These are phyloP conservation scores for Myotis findleyi DNA, from an alignment of 2,797 vertebrate genomes.

Conservation along the genomic window DNA sequence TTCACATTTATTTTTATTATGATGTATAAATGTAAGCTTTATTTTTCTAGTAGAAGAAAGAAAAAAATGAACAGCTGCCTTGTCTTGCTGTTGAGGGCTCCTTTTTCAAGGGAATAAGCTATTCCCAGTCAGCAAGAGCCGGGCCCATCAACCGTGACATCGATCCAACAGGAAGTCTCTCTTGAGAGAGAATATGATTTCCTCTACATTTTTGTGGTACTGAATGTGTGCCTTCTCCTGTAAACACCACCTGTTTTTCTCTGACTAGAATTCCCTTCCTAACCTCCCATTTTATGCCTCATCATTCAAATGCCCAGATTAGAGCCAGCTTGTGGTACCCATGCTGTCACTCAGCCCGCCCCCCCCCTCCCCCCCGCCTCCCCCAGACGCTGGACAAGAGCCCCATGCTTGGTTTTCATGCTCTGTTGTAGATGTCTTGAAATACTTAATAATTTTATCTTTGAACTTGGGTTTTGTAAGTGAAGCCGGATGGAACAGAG, in stretches of 20 bases:
- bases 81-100: background rate
- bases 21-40: constrained; percentile 20
- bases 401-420: background rate
- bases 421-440: background rate
- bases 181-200: background rate
- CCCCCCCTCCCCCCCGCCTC: no score
- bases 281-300: background rate
- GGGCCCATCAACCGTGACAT: background rate
- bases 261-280: background rate
- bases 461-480: background rate
- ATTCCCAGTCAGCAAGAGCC: background rate
- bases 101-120: background rate
- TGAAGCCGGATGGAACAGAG: background rate
- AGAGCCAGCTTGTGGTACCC: background rate
- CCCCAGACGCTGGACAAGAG: background rate
- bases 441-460: background rate
- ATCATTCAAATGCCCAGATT: background rate
- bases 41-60: background rate
- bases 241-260: background rate
- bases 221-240: background rate
- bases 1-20: constrained; percentile 45
- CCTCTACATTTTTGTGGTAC: background rate
- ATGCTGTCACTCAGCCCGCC: background rate
- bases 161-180: background rate
- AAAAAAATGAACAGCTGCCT: background rate